These are phyloP conservation scores for Empidonax alnorum DNA, from an alignment of 2,113 vertebrate species.

Conservation along the genomic window DNA sequence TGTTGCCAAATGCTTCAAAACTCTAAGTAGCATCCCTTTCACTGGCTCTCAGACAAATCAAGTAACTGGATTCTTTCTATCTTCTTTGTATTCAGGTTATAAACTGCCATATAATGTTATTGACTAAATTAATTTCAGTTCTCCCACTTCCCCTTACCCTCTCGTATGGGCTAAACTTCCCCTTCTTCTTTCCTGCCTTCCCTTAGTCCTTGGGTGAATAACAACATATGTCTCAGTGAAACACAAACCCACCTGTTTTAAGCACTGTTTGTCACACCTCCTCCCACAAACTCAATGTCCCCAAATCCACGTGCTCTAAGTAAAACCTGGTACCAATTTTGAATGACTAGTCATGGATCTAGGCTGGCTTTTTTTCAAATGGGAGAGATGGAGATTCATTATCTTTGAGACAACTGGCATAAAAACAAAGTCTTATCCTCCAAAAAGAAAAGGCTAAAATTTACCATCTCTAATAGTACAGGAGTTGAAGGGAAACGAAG, in stretches of 20 bases:
- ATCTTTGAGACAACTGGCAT: background rate
- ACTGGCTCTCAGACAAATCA: slow-evolving; percentile 52
- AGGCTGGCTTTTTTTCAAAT: background rate
- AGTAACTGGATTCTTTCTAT: slow-evolving; percentile 33
- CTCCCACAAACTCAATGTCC: background rate
- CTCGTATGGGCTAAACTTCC: background rate
- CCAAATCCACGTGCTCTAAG: background rate
- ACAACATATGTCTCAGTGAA: background rate
- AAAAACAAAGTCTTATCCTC: background rate
- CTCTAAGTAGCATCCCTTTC: slow-evolving; percentile 54
- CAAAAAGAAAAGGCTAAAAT: background rate
- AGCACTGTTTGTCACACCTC: background rate
- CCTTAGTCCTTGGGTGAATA: background rate
- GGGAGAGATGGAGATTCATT: background rate
- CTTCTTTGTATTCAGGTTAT: slow-evolving; percentile 58
- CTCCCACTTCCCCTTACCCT: background rate
- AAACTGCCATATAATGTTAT: slow-evolving; percentile 27
- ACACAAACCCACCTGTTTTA: slow-evolving; percentile 7
- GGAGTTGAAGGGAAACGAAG: background rate
- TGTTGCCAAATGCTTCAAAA: slow-evolving; percentile 72
- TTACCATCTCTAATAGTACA: background rate
- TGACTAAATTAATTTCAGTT: slow-evolving; percentile 16
- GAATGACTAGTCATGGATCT: background rate
- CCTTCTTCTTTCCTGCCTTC: background rate
- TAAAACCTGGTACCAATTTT: background rate